Conservation (phyloP, 35 echinoderm and acorn worm species). For the Ophioderma brevispina region DNA sequence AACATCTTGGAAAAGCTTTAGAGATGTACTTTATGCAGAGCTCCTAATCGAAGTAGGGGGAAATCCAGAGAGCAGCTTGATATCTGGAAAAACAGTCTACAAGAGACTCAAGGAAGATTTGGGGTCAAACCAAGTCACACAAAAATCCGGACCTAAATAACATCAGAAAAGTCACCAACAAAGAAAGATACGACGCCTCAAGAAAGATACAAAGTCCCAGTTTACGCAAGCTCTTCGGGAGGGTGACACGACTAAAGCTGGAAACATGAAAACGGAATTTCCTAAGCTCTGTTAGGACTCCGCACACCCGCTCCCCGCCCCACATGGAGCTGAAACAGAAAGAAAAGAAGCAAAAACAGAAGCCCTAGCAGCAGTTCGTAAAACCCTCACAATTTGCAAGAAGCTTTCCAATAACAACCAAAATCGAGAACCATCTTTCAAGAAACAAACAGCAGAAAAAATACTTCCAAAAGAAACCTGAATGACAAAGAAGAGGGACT, state of each 20-base stretch:
- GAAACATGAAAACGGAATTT: neutral
- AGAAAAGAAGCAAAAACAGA: neutral
- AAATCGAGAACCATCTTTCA: neutral
- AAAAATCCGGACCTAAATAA: neutral
- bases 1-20: neutral
- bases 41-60: neutral
- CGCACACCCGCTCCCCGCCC: neutral
- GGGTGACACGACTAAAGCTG: neutral
- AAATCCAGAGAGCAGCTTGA: neutral
- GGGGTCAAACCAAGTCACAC: neutral
- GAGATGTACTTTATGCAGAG: neutral
- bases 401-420: slow-evolving; percentile 1
- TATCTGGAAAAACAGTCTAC: neutral
- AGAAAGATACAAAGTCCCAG: neutral
- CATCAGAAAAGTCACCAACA: neutral
- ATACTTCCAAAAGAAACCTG: no score
- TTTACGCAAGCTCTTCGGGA: neutral
- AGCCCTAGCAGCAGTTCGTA: neutral
- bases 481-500: neutral
- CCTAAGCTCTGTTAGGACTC: neutral
- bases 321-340: neutral
- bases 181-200: neutral
- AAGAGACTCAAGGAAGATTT: slow-evolving; percentile 10
- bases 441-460: no score
- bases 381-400: neutral